phyloP scores from a whole-genome alignment of 2,888 invertebrate genomes.

The Cosmia trapezina region DNA sequence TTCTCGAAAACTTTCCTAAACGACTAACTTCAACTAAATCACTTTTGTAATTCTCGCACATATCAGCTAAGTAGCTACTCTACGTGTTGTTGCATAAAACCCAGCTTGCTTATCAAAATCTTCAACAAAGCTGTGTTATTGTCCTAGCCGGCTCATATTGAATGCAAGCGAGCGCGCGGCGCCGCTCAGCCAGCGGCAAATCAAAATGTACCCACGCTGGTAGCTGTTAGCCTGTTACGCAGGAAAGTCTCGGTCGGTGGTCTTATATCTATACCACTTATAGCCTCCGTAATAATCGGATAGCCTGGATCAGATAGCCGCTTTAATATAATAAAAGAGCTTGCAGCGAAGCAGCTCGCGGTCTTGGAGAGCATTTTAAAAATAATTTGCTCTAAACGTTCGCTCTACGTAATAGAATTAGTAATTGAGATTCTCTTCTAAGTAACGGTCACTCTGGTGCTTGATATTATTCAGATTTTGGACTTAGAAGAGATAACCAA shows the following conservation, averaged over 20 bases:
- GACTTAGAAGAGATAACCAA: slow-evolving; percentile 19
- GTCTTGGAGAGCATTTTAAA: slow-evolving; percentile 36
- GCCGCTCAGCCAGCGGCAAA: slow-evolving; percentile 76
- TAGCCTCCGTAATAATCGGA: slow-evolving; percentile 60
- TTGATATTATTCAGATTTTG: slow-evolving; percentile 32
- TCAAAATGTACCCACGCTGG: slow-evolving; percentile 75
- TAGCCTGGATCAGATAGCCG: slow-evolving; percentile 52
- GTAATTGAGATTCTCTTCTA: slow-evolving; percentile 25
- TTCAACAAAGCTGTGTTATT: slow-evolving; percentile 76
- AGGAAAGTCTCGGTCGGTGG: slow-evolving; percentile 81
- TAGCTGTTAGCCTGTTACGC: slow-evolving; percentile 62
- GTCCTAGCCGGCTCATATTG: slow-evolving; percentile 79
- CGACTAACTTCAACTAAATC: not conserved
- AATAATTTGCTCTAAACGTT: slow-evolving; percentile 44
- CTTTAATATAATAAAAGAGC: slow-evolving; percentile 57
- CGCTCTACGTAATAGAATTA: slow-evolving; percentile 28
- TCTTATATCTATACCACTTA: slow-evolving; percentile 74
- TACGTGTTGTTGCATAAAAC: slow-evolving; percentile 20
- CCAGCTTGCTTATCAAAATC: slow-evolving; percentile 71
- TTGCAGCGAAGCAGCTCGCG: slow-evolving; percentile 35
- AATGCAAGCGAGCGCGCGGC: slow-evolving; percentile 81
- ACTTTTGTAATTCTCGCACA: slow-evolving; percentile 1
- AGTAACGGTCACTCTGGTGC: slow-evolving; percentile 5
- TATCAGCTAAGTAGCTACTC: slow-evolving; percentile 15
- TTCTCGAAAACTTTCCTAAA: not conserved